phyloP scores from a whole-genome alignment of 2,797 vertebrate species.

The Ctenochaetus hawaiiensis region DNA sequence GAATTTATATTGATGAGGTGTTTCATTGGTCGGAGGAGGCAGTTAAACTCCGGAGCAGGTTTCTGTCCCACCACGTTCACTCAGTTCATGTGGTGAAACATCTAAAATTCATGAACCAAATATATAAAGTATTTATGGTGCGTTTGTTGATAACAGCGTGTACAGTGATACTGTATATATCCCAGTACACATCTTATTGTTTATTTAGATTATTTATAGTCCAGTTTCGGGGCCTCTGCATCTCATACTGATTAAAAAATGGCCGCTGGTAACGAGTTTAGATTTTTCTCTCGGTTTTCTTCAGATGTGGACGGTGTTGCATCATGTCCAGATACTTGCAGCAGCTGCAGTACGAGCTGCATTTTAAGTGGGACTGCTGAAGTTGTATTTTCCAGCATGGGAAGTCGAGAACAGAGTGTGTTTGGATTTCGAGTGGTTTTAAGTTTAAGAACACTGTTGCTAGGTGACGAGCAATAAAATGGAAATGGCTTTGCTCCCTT shows the following conservation, averaged over 20 bases:
- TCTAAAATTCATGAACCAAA: not conserved
- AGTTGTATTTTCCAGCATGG: not conserved
- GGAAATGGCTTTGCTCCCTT: not conserved
- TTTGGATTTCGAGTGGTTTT: conserved; percentile 25
- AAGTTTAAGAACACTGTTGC: conserved; percentile 32
- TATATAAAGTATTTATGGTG: not conserved
- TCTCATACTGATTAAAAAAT: not conserved
- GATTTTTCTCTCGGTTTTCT: not conserved
- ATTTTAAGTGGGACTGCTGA: not conserved
- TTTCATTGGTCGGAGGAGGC: conserved; percentile 34
- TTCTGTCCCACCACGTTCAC: not conserved
- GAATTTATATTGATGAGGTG: conserved; percentile 40
- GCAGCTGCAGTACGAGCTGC: not conserved
- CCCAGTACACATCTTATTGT: no score
- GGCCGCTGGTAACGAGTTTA: not conserved
- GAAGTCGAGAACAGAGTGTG: conserved; percentile 7
- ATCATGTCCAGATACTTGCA: not conserved
- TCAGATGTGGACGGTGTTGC: not conserved
- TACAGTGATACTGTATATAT: not conserved
- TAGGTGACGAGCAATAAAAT: conserved; percentile 23
- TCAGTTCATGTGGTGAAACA: not conserved
- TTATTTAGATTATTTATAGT: no score
- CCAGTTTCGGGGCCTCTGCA: no score
- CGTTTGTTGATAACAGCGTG: not conserved
- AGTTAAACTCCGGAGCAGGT: conserved; percentile 5